Evolutionary conservation across 2,888 invertebrate species (phyloP).

Genomic region (Mesodorylaimus sp.): DNA sequence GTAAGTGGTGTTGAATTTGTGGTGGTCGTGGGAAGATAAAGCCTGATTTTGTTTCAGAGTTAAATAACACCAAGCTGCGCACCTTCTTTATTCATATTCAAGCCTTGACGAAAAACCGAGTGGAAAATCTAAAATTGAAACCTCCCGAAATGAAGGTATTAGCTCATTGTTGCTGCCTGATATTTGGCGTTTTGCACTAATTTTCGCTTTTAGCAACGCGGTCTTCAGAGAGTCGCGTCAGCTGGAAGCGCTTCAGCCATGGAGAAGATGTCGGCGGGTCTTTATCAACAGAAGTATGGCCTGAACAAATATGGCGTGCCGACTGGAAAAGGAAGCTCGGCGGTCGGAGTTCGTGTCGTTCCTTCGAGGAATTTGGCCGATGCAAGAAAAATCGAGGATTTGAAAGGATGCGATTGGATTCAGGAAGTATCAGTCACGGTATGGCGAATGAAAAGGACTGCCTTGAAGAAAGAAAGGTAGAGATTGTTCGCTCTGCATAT

Average conservation of each 20-base stretch:
- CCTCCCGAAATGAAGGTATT: not conserved
- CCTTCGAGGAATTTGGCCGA: too few relatives aligned
- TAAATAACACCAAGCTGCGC: slow-evolving; percentile 55
- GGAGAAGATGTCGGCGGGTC: too few relatives aligned
- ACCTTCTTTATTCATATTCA: slow-evolving; percentile 63
- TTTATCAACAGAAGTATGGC: too few relatives aligned
- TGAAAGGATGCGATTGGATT: slow-evolving; percentile 65
- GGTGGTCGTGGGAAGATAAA: not conserved
- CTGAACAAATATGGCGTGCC: too few relatives aligned
- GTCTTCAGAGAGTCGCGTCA: too few relatives aligned
- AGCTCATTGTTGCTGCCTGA: not conserved
- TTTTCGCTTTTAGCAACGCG: too few relatives aligned
- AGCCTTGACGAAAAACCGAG: slow-evolving; percentile 34
- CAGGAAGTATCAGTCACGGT: slow-evolving; percentile 75
- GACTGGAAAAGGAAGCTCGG: too few relatives aligned
- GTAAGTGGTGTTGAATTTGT: slow-evolving; percentile 24
- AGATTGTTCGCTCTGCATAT: too few relatives aligned
- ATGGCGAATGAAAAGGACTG: slow-evolving; percentile 52
- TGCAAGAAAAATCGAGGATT: slow-evolving; percentile 25
- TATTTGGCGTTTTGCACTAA: too few relatives aligned
- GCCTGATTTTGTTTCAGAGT: slow-evolving; percentile 32
- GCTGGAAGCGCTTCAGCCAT: too few relatives aligned
- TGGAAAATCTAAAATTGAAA: not conserved
- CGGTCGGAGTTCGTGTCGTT: too few relatives aligned
- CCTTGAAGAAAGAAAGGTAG: slow-evolving; percentile 45